phyloP scores from a whole-genome alignment of 2,888 invertebrate genomes.

The Tenthredo livida region DNA sequence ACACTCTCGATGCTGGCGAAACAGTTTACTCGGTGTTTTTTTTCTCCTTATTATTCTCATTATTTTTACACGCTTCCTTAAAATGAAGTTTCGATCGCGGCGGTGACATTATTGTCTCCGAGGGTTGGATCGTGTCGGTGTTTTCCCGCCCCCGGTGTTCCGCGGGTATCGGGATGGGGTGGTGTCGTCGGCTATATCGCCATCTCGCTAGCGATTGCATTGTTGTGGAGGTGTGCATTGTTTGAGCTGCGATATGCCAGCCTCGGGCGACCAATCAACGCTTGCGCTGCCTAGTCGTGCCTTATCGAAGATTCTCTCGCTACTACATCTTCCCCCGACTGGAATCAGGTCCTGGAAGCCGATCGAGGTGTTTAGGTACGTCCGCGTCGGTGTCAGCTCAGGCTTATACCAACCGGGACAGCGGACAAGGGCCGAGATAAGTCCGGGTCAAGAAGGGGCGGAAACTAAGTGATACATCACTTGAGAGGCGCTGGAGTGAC shows the following conservation, averaged over 20 bases:
- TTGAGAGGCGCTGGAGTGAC: background rate
- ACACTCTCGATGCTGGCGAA: background rate
- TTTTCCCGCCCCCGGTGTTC: background rate
- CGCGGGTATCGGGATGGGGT: background rate
- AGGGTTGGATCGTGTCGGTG: conserved; percentile 1
- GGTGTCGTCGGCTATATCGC: conserved; percentile 60
- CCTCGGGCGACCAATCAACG: conserved; percentile 74
- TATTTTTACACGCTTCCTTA: background rate
- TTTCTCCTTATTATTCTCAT: background rate
- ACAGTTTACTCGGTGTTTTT: background rate
- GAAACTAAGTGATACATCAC: background rate
- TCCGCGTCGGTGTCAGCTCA: background rate
- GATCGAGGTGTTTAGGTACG: background rate
- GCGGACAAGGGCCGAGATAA: conserved; percentile 9
- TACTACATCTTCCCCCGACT: conserved; percentile 54
- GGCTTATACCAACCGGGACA: background rate
- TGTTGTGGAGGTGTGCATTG: conserved; percentile 72
- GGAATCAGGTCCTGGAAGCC: background rate
- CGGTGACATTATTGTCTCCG: conserved; percentile 17
- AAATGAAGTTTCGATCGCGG: conserved; percentile 22
- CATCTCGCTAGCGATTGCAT: conserved; percentile 73
- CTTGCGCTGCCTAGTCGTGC: conserved; percentile 69
- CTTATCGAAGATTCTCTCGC: conserved; percentile 70
- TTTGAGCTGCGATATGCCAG: conserved; percentile 71
- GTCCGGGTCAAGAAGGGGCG: conserved; percentile 6